phyloP scores from a whole-genome alignment of 2,797 vertebrate genomes.

The Chloroceryle amazona region DNA sequence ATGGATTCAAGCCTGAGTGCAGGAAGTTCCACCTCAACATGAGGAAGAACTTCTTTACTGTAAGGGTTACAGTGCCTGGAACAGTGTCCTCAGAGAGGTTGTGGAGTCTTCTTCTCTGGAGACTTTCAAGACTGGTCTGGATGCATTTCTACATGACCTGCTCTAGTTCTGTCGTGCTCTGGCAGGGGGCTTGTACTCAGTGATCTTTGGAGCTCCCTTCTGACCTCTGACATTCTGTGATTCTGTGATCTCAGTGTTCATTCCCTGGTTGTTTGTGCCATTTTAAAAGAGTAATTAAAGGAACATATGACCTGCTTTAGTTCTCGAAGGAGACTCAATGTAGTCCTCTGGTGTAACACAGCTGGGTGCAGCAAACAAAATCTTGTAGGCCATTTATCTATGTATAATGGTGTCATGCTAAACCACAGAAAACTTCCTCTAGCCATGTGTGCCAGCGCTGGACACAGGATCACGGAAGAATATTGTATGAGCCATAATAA shows the following conservation, averaged over 20 bases:
- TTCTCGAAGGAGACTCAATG: background rate
- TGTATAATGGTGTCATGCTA: background rate
- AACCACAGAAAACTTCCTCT: background rate
- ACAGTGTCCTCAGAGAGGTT: too few species aligned
- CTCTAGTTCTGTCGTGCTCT: too few species aligned
- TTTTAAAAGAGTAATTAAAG: slow-evolving; percentile 15
- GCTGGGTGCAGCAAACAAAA: background rate
- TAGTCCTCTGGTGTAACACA: background rate
- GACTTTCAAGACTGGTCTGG: too few species aligned
- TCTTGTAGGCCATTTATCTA: background rate
- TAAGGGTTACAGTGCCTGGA: too few species aligned
- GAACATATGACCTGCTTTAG: background rate
- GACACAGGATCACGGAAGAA: background rate
- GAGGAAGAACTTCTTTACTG: too few species aligned
- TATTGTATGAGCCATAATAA: background rate
- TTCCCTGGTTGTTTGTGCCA: background rate
- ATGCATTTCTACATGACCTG: too few species aligned
- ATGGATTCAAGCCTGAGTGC: too few species aligned
- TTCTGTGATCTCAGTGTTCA: background rate
- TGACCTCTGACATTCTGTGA: too few species aligned
- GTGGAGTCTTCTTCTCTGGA: too few species aligned
- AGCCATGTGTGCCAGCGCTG: background rate
- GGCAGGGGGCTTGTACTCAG: too few species aligned
- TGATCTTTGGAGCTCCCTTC: too few species aligned
- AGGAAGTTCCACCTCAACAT: too few species aligned